Base-by-base conservation (phyloP, 35 echinoderm and acorn worm genomes). In the Stichopus chloronotus region DNA sequence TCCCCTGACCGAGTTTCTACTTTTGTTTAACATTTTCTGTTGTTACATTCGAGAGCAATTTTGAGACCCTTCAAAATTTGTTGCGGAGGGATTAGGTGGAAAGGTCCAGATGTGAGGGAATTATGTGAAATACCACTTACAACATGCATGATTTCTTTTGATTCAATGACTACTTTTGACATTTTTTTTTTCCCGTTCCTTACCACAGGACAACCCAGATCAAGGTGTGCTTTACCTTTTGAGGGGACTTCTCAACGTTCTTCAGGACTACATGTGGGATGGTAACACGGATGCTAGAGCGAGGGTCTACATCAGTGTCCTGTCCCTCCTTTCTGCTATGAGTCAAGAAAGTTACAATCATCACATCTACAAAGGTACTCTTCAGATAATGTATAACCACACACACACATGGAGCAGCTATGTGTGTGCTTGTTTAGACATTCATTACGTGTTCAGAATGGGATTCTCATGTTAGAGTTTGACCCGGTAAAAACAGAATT, bases 261-360 rank as follows among this genome's bases (percentile, higher is more conserved):
- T 99, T 17, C 95, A 99, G 58, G 97, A 99, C 92, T 99, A 99
- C 76, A 76, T 91, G 12, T 99, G 97, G 97, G 97, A 99, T 10
- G 81, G 60, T 9, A 90, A 92, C 80, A 94, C 23, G 3, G 95
- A 96, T 77, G 92, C 97, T 22, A 99, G 96, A 57, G 94, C 91
- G 2, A 79, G 17, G 56, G 87, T 99, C 10, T 99, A 93, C 63
- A 81, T 99, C 65, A 99, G 84, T 86, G 97, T 99, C 9, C 87
- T 99, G 0, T 72, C 80, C 21, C 56, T 99, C 5, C 93, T 99
- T 22, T 95, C 97, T 8, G 97, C 97, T 5, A 59, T 79, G 59
- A 76, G 76, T 17, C 97, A 99, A 78, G 97, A 99, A 8, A 79
- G 79, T 24, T 99, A 88, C 76, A 65, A 88, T 53, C 95, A 99